Base-by-base conservation (phyloP, 2,888 invertebrate genomes). In the Cataglyphis albicans region DNA sequence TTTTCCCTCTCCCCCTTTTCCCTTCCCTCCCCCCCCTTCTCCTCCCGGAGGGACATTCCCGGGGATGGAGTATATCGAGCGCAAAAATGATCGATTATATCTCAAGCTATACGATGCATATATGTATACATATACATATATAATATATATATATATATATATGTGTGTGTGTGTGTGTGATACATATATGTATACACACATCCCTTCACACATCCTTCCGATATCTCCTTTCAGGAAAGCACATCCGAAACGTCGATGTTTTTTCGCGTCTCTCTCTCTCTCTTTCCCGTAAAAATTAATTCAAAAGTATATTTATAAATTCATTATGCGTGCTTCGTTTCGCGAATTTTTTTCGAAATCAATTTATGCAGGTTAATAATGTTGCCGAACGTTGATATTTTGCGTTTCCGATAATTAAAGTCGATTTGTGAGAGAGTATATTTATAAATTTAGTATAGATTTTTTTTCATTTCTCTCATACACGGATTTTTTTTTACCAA, bases 11-110 rank as follows among this genome's bases (percentile, higher is more conserved):
- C 41, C 48, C 48, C 18, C 48, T 18, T 1, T 1, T 5, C 18
- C 44, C 44, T 4, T 18, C 1, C 18, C 3, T 12, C 15, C 44
- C 15, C 15, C 18, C 15, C 1, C 18, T 6, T 7, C 48, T 18
- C 15, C 2, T 7, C 52, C 7, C 21, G 21, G 21, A 21, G 21
- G n/a, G 3, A 48, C 35, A 48, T 61, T 68, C 52, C n/a, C 59
- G 59, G 55, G 25, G 18, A 25, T 59, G 59, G 70, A 61, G 68
- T 68, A 80, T 35, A 80, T 80, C 70, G 59, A 70, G 78, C 78
- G 78, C 78, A 80, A 80, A 80, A 80, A 70, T 68, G 78, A 80
- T 80, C 78, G 70, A 80, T 80, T 80, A 70, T 38, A 57, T 57
- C 10, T 38, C 44, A 7, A 68, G 21, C 12, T 32, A 7, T 35